These are phyloP conservation scores for Larimichthys polyactis DNA, from an alignment of 2,113 vertebrate genomes.

Conservation along the genomic window DNA sequence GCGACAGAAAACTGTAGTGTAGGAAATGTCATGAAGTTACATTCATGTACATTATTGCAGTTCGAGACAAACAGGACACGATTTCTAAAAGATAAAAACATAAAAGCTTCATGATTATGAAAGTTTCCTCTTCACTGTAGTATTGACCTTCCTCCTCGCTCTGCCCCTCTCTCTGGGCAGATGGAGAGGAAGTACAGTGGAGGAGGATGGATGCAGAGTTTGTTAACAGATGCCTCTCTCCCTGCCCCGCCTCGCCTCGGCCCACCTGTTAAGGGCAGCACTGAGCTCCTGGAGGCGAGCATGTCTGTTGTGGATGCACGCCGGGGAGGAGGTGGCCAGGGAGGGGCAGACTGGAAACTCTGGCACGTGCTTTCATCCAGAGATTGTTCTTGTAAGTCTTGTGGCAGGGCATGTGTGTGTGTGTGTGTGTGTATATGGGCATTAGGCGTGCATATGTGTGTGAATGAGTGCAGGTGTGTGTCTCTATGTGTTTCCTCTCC, in stretches of 20 bases:
- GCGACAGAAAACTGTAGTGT: slow-evolving; percentile 14
- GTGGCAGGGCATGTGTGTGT: neutral
- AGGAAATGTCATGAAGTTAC: neutral
- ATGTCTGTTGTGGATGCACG: slow-evolving; percentile 54
- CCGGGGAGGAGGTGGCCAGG: slow-evolving; percentile 12
- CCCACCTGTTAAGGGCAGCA: slow-evolving; percentile 79
- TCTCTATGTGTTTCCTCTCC: slow-evolving; percentile 25
- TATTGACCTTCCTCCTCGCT: slow-evolving; percentile 9
- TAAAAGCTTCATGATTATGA: neutral
- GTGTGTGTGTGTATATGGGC: neutral
- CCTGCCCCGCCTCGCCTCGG: slow-evolving; percentile 44
- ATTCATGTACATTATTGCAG: neutral
- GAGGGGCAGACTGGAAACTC: slow-evolving; percentile 29
- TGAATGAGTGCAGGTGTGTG: slow-evolving; percentile 36
- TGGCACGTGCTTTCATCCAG: slow-evolving; percentile 33
- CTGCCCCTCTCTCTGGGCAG: slow-evolving; percentile 46
- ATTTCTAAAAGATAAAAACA: neutral
- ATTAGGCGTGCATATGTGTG: neutral
- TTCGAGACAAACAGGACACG: neutral
- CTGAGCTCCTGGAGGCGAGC: slow-evolving; percentile 52
- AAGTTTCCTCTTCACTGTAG: neutral
- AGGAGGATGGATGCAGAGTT: slow-evolving; percentile 69
- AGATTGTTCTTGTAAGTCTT: neutral
- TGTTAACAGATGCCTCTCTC: slow-evolving; percentile 77
- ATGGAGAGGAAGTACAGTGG: slow-evolving; percentile 68